Base-by-base conservation (phyloP, 2,797 vertebrate species). In the Neostethus bicornis region DNA sequence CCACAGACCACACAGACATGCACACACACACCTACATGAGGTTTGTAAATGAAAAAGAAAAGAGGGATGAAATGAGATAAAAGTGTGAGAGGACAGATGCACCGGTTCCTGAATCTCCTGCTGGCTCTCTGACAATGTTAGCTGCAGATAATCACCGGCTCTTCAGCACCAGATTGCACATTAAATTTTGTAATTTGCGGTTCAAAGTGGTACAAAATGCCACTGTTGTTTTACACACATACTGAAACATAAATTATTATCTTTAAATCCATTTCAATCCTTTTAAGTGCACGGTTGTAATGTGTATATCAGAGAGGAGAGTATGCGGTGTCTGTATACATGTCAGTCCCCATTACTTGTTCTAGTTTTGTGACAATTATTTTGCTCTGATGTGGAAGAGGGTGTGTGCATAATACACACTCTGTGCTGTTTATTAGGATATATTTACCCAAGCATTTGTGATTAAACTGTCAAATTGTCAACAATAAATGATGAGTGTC, bases 51-150 rank as follows among this genome's bases (percentile, higher is more conserved):
- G 52, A 29, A 54, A 1, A 51, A 5, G 26, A 28, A 5, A 26
- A 20, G 28, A 47, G 32, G 28, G 26, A 50, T 52, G 34, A 54
- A 44, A 45, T 50, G 42, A 54, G 16, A 10, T 17, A 31, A 7
- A 34, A n/a, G 13, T 46, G 3, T 34, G 50, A 62, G 41, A 41
- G 42, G 21, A 46, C 52, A 65, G 41, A 61, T 61, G 61, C 53
- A 61, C 16, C 1, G 10, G 44, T 48, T 37, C 46, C 35, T 54
- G 12, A n/a, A 53, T 24, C 32, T 66, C n/a, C 25, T 16, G 10
- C 19, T 31, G 53, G 21, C 17, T 2, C 49, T 32, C 23, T 37
- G 13, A 28, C 61, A 9, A 24, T 45, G 56, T 54, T 6, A 17
- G 48, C 51, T 48, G 47, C 38, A 46, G 28, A 61, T 5, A 25